phyloP scores from a whole-genome alignment of 2,113 vertebrate species.

The rat (Rattus norvegicus) region GRCr8 NC_086026.1:45378501-45379000 shows the following conservation, averaged over 20 bases:
- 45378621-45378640: not conserved
- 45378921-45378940: not conserved
- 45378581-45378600: not conserved
- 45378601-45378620: not conserved
- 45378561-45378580: not conserved
- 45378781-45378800: not conserved
- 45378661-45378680: not conserved
- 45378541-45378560: not conserved
- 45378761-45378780: not conserved
- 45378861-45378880: not conserved
- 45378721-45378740: not conserved
- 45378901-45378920: not conserved
- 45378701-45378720: not conserved
- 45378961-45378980: no score
- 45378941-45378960: no score
- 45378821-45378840: not conserved
- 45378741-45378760: not conserved
- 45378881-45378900: not conserved
- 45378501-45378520: not conserved
- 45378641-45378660: not conserved
- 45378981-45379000: no score
- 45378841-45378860: not conserved
- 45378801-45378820: not conserved
- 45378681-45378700: not conserved
- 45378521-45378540: not conserved